Evolutionary conservation across 2,888 invertebrate genomes (phyloP).

Genomic region (Deroplatys truncata): DNA sequence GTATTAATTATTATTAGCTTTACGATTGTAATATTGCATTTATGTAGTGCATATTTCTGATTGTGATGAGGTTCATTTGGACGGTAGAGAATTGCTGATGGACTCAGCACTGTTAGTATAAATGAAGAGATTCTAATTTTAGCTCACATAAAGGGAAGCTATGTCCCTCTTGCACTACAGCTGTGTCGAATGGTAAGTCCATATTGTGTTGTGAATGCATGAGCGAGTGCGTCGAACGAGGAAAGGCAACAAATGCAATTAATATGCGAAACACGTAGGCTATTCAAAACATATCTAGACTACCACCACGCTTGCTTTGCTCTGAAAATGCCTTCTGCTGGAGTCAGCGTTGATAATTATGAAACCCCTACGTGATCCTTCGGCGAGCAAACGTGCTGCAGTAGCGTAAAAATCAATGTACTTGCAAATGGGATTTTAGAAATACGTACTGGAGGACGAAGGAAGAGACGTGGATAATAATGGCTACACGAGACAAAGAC

Average conservation of each 20-base stretch:
- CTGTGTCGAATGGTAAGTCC: not conserved
- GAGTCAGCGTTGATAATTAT: conserved; percentile 5
- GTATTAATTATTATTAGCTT: too few relatives aligned
- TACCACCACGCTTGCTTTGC: not conserved
- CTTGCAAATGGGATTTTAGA: conserved; percentile 9
- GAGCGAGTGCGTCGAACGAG: not conserved
- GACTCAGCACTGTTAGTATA: too few relatives aligned
- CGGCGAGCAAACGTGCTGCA: not conserved
- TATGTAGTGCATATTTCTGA: too few relatives aligned
- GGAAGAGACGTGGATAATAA: not conserved
- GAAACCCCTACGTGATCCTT: conserved; percentile 1
- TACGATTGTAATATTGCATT: too few relatives aligned
- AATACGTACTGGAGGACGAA: not conserved
- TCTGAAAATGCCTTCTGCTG: conserved; percentile 7
- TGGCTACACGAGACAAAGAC: not conserved
- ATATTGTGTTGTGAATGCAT: conserved; percentile 13
- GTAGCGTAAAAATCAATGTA: not conserved
- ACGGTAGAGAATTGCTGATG: too few relatives aligned
- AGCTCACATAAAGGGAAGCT: not conserved
- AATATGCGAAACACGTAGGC: conserved; percentile 21
- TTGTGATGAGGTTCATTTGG: too few relatives aligned
- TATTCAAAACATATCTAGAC: conserved; percentile 21
- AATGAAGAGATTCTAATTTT: too few relatives aligned
- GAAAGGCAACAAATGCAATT: conserved; percentile 17
- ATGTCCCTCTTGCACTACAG: not conserved